These are phyloP conservation scores for Brachyistius frenatus DNA, from an alignment of 2,113 vertebrate species.

Conservation along the genomic window DNA sequence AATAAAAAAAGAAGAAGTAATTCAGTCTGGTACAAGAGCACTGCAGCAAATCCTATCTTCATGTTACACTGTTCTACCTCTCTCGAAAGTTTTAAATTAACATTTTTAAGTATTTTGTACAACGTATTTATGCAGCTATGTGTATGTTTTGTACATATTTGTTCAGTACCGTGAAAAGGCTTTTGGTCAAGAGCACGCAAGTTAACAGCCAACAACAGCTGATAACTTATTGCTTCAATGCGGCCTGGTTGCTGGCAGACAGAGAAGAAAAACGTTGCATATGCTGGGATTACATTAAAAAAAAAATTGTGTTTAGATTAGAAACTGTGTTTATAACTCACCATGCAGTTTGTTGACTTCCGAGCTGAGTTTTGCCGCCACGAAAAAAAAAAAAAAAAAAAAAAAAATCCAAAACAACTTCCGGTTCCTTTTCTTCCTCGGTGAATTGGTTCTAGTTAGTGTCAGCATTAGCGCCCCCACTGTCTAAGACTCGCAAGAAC, in stretches of 20 bases:
- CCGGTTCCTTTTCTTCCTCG: conserved; percentile 57
- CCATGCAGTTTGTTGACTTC: not conserved
- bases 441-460: not conserved
- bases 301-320: not conserved
- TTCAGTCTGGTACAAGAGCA: too few species aligned
- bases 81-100: too few species aligned
- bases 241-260: not conserved
- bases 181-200: too few species aligned
- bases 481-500: not conserved
- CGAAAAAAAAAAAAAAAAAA: conserved; percentile 8
- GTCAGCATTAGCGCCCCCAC: not conserved
- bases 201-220: too few species aligned
- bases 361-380: conserved; percentile 25
- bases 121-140: too few species aligned
- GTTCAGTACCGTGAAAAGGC: too few species aligned
- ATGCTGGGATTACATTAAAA: too few species aligned
- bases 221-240: not conserved
- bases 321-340: not conserved
- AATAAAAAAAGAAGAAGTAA: too few species aligned
- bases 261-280: not conserved
- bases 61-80: too few species aligned
- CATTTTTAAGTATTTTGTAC: too few species aligned
- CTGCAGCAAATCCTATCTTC: too few species aligned
- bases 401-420: conserved; percentile 22
- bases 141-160: too few species aligned